Percentiles rank a stretch among this genome's conserved stretches.
phyloP scores from a whole-genome alignment of 2,113 vertebrate species.

The Aythya baeri region DNA sequence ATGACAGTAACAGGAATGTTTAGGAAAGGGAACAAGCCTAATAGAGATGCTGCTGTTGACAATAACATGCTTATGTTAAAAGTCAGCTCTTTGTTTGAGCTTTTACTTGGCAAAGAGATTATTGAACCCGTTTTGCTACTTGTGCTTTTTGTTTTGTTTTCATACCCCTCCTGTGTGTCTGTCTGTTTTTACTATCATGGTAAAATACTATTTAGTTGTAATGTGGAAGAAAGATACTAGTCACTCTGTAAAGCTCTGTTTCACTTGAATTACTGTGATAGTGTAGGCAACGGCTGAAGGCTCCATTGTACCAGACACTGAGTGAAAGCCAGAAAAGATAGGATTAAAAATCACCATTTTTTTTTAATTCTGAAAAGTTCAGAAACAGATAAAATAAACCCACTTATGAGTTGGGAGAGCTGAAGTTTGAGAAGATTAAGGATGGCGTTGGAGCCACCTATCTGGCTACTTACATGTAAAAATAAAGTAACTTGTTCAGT shows the following conservation, averaged over 20 bases:
- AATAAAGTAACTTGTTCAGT: neutral
- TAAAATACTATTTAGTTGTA: constrained; percentile 46
- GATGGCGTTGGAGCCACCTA: neutral
- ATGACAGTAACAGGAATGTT: constrained; percentile 75
- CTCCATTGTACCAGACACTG: neutral
- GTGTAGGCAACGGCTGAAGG: neutral
- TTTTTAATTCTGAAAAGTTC: neutral
- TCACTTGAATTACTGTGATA: neutral
- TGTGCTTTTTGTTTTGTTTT: neutral
- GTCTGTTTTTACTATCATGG: neutral
- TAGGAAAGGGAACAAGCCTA: constrained; percentile 70
- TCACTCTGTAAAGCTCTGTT: neutral
- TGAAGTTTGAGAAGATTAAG: neutral
- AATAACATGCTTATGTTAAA: constrained; percentile 61
- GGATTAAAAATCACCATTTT: neutral
- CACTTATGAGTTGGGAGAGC: neutral
- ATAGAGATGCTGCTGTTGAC: constrained; percentile 71
- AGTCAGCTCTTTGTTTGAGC: constrained; percentile 21
- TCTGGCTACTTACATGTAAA: neutral
- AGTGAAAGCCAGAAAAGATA: neutral
- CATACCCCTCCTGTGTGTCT: neutral
- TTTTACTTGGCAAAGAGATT: constrained; percentile 2
- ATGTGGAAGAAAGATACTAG: neutral
- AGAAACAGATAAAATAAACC: neutral
- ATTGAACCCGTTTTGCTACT: constrained; percentile 3